phyloP scores from a whole-genome alignment of 35 echinoderm and acorn worm genomes.

The Strongylocentrotus purpuratus region DNA sequence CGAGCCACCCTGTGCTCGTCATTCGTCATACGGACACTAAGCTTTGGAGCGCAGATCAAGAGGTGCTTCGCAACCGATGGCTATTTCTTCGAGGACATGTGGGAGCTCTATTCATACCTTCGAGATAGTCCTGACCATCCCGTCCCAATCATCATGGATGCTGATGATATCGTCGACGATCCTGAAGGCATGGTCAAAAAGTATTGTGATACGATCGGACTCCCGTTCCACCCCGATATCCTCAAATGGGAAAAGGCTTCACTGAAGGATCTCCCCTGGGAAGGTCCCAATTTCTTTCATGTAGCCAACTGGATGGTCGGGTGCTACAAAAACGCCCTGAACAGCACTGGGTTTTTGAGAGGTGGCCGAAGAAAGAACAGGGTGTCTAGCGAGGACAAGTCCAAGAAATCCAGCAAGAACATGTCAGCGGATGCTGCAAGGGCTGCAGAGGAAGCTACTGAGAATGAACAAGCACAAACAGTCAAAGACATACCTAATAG shows the following conservation, averaged over 20 bases:
- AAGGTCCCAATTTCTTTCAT: conserved; percentile 30
- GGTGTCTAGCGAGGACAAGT: not conserved
- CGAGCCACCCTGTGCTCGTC: conserved; percentile 52
- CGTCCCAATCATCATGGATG: conserved; percentile 70
- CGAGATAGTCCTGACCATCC: conserved; percentile 57
- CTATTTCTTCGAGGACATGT: conserved; percentile 67
- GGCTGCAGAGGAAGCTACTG: not conserved
- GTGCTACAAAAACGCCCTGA: conserved; percentile 54
- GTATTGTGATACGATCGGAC: conserved; percentile 72
- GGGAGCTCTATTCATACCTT: conserved; percentile 62
- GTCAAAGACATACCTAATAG: not conserved
- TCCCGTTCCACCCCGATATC: conserved; percentile 59
- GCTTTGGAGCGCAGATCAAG: conserved; percentile 22
- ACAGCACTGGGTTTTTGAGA: conserved; percentile 52
- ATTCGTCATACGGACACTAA: not conserved
- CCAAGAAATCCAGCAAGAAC: not conserved
- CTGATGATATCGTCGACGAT: conserved; percentile 71
- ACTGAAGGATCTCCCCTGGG: conserved; percentile 30
- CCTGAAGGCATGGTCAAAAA: conserved; percentile 71
- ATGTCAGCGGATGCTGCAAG: not conserved
- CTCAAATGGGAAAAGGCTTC: conserved; percentile 57
- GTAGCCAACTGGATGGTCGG: conserved; percentile 44
- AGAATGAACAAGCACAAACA: not conserved
- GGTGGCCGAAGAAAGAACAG: not conserved
- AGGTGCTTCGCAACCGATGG: conserved; percentile 46